Conservation (phyloP, 2,888 invertebrate species). For the Stramonita haemastoma region DNA sequence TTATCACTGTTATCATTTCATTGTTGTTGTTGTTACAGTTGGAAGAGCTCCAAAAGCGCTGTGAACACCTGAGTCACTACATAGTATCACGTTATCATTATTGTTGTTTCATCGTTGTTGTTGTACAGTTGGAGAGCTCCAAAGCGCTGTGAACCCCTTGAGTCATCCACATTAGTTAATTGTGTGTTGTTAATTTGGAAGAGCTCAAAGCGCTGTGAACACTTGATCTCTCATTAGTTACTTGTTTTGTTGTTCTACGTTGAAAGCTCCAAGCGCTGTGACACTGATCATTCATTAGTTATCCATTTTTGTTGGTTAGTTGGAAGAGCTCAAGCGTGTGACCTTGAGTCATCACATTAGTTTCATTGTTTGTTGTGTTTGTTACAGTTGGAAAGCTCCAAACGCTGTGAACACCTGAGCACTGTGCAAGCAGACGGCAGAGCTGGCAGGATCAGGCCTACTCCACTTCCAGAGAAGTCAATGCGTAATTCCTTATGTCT, state of each 20-base stretch:
- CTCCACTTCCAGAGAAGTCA: constrained; percentile 84
- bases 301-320: background rate
- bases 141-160: too few species aligned
- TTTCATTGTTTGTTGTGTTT: background rate
- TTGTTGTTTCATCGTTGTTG: too few species aligned
- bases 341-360: background rate
- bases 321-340: background rate
- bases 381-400: constrained; percentile 84
- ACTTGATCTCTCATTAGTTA: too few species aligned
- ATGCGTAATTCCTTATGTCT: constrained; percentile 62
- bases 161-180: too few species aligned
- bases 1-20: background rate
- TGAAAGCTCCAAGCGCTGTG: too few species aligned
- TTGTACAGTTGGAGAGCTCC: too few species aligned
- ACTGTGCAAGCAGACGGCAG: constrained; percentile 75
- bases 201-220: too few species aligned
- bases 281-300: background rate
- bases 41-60: constrained; percentile 86
- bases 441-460: constrained; percentile 84
- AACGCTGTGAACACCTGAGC: constrained; percentile 80
- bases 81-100: too few species aligned
- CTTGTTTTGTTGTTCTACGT: too few species aligned
- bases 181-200: too few species aligned
- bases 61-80: constrained; percentile 77
- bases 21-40: constrained; percentile 76